Evolutionary conservation across 2,888 invertebrate genomes (phyloP).

Genomic region (Lomographa bimaculata): DNA sequence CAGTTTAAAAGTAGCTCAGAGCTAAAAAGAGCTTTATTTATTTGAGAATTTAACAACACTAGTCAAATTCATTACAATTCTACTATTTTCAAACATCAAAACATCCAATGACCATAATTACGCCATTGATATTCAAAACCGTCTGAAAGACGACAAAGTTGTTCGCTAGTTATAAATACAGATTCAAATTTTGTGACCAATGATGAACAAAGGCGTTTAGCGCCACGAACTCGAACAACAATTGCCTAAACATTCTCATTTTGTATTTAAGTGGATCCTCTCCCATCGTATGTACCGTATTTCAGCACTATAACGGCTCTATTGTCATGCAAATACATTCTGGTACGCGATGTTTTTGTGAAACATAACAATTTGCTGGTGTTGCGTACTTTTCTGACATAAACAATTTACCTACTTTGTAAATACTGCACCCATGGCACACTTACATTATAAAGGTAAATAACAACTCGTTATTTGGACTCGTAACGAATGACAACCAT

Average conservation of each 20-base stretch:
- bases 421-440: conserved; percentile 26
- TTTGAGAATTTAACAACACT: too few relatives aligned
- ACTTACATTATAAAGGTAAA: conserved; percentile 12
- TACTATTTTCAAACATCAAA: conserved; percentile 8
- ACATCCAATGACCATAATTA: conserved; percentile 14
- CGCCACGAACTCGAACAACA: conserved; percentile 20
- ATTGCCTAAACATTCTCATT: conserved; percentile 20
- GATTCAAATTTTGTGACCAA: conserved; percentile 24
- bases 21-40: too few relatives aligned
- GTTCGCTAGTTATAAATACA: conserved; percentile 20
- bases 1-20: too few relatives aligned
- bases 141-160: conserved; percentile 13
- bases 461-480: conserved; percentile 2
- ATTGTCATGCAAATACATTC: conserved; percentile 33
- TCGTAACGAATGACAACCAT: not conserved
- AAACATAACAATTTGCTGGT: conserved; percentile 20
- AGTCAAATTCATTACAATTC: not conserved
- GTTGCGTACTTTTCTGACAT: conserved; percentile 28
- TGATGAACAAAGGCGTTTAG: conserved; percentile 18
- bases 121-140: conserved; percentile 14
- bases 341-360: conserved; percentile 31
- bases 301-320: conserved; percentile 29
- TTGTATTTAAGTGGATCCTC: conserved; percentile 23
- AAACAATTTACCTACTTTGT: conserved; percentile 28
- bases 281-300: conserved; percentile 29